Evolutionary conservation across 2,888 invertebrate genomes (phyloP).

Genomic region (Adineta ricciae): DNA sequence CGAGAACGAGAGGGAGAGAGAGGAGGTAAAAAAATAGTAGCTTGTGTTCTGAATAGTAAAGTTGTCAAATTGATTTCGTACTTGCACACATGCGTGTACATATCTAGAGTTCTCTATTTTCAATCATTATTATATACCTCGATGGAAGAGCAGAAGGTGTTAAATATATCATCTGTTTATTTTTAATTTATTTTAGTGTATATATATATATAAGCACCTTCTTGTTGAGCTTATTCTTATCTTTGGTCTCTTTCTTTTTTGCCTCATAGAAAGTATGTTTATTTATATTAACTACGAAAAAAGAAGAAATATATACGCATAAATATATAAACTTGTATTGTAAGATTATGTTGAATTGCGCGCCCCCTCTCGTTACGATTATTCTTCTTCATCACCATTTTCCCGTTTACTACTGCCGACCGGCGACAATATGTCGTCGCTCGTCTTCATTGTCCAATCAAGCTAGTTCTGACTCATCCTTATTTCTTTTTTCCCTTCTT

Average conservation of each 20-base stretch:
- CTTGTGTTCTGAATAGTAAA: conserved; percentile 10
- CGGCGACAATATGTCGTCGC: neutral
- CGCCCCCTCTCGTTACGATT: conserved; percentile 5
- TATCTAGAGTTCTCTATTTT: neutral
- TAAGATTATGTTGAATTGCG: neutral
- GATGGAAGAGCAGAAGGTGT: neutral
- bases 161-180: neutral
- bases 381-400: neutral
- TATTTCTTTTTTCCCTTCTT: neutral
- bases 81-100: neutral
- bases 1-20: neutral
- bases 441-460: conserved; percentile 13
- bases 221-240: neutral
- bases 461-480: neutral
- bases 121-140: neutral
- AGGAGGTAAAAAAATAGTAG: neutral
- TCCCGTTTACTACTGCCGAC: neutral
- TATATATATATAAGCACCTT: neutral
- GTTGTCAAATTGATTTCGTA: conserved; percentile 20
- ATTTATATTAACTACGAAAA: neutral
- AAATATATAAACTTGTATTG: neutral
- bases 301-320: too few species aligned
- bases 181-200: neutral
- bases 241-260: neutral
- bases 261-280: neutral